Evolutionary conservation across 2,888 invertebrate species (phyloP).

Genomic region (Lampropteryx suffumata): DNA sequence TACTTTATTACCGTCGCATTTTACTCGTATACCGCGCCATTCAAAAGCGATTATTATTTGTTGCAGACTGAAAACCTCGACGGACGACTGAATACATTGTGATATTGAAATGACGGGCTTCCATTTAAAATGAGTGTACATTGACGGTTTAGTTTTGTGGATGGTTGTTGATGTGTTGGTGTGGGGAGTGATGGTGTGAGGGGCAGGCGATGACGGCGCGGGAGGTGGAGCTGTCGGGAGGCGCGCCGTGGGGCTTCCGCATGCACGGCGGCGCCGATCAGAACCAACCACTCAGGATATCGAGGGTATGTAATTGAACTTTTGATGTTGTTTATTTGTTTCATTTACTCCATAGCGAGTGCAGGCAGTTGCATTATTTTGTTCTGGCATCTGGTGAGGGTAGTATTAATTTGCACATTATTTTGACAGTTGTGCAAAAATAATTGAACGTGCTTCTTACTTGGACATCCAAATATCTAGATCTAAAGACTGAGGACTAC

Average conservation of each 20-base stretch:
- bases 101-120: conserved; percentile 62
- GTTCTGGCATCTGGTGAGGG: background rate
- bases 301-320: conserved; percentile 85
- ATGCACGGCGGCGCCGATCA: conserved; percentile 93
- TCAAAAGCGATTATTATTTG: conserved; percentile 45
- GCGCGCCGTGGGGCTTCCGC: conserved; percentile 94
- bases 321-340: conserved; percentile 25
- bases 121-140: conserved; percentile 53
- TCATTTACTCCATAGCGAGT: conserved; percentile 1
- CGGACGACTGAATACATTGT: conserved; percentile 56
- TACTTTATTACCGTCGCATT: conserved; percentile 28
- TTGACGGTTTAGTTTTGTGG: conserved; percentile 42
- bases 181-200: conserved; percentile 59
- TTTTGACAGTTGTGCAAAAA: too few relatives aligned
- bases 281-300: conserved; percentile 90
- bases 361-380: conserved; percentile 4
- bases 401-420: too few relatives aligned
- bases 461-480: too few relatives aligned
- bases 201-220: conserved; percentile 84
- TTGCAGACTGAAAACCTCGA: conserved; percentile 52
- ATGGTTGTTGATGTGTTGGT: conserved; percentile 42
- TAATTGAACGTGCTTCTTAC: too few relatives aligned
- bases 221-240: conserved; percentile 90
- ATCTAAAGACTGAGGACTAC: too few relatives aligned
- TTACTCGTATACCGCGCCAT: conserved; percentile 29